Base-by-base conservation (phyloP, 2,113 vertebrate genomes). In the Ursus arctos region DNA sequence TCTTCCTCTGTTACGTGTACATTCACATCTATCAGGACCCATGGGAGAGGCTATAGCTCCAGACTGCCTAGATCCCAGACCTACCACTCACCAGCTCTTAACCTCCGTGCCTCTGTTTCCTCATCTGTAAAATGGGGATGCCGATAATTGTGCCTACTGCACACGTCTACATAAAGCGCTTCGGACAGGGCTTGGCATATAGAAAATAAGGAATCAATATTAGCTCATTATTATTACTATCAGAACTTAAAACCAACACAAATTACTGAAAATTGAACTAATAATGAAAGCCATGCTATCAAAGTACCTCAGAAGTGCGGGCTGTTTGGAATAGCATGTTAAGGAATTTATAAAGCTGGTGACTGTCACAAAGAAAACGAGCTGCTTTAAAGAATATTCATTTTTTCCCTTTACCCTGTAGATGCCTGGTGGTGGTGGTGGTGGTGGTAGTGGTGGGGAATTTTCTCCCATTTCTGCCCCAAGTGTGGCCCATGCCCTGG, bases 281-380 rank as follows among this genome's bases (percentile, higher is more conserved):
- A 67, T 28, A 71, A 36, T 10, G 49, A 63, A 63, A 3, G n/a
- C 31, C 4, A 6, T 12, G 8, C 26, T 47, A 67, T 55, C 55
- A 61, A 82, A 88, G 22, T 15, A 31, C 7, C 63, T 67, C 9
- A 14, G 26, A 59, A 12, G 28, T 57, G 36, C 82, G 47, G 49
- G 59, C 51, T 57, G 33, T 67, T 88, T 55, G 14, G 81, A 92
- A 36, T 0, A 72, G 15, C 33, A 53, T 82, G 87, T 92, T 51
- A 94, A 92, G 11, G 49, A 92, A 49, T 76, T 72, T 24, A 67
- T 72, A 92, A 14, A 95, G 31, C 19, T 63, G 15, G 4, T 76
- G 11, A 36, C 18, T 88, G 4, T 51, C 77, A 86, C 53, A 49
- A 47, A 89, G 53, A 88, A 83, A 79, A 77, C 65, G 72, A 63